These are phyloP conservation scores for Cnemophilus loriae DNA, from an alignment of 2,113 vertebrate species.

Conservation along the genomic window DNA sequence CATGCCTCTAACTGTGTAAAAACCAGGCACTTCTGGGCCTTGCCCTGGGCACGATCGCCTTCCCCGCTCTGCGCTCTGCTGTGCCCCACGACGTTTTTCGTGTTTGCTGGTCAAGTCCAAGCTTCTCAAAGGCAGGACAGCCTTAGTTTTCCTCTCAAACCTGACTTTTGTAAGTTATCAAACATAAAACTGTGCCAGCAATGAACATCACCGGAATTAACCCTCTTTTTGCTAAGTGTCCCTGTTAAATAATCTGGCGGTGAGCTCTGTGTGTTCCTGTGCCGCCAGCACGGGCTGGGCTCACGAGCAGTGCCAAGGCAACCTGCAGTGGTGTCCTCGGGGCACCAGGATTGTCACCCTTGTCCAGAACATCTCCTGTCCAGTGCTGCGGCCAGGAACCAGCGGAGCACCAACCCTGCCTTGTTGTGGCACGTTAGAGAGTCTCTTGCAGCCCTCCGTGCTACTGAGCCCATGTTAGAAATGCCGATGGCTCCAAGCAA, in stretches of 20 bases:
- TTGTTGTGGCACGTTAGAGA: accelerated
- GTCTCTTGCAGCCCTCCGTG: not conserved
- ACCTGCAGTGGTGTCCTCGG: accelerated
- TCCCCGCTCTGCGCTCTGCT: not conserved
- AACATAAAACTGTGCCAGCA: not conserved
- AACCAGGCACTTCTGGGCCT: not conserved
- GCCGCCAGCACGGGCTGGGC: accelerated
- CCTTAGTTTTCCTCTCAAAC: not conserved
- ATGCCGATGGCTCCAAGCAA: not conserved
- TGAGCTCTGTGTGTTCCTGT: accelerated
- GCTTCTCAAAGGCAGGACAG: not conserved
- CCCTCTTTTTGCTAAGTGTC: accelerated
- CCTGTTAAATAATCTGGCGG: accelerated
- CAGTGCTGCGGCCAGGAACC: accelerated
- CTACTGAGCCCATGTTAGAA: not conserved
- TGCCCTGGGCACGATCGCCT: not conserved
- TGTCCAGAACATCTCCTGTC: not conserved
- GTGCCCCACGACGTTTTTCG: not conserved
- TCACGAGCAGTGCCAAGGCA: accelerated
- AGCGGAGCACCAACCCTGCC: not conserved
- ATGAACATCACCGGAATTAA: not conserved
- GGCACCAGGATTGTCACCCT: not conserved
- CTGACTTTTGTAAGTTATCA: not conserved
- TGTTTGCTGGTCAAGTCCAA: not conserved
- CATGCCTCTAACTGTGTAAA: not conserved